phyloP scores from a whole-genome alignment of 2,888 invertebrate genomes.

The Noctua janthina region DNA sequence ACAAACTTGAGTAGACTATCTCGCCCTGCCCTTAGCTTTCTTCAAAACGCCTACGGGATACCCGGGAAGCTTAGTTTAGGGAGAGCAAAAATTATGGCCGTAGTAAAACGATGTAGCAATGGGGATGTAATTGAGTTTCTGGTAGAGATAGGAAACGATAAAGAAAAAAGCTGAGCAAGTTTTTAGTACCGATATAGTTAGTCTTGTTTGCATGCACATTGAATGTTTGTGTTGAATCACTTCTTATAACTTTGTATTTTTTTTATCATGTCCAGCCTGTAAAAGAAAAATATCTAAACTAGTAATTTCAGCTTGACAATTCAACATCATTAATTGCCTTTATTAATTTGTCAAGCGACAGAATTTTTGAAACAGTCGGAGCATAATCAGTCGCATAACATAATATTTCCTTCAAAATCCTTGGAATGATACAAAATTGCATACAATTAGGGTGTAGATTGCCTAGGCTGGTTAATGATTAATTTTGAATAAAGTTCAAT shows the following conservation, averaged over 20 bases:
- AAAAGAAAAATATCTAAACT: neutral
- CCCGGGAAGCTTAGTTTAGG: neutral
- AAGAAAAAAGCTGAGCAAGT: neutral
- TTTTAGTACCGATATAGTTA: neutral
- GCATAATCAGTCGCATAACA: too few species aligned
- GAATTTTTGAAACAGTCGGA: neutral
- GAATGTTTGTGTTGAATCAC: neutral
- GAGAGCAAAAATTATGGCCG: constrained; percentile 4
- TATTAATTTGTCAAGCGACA: neutral
- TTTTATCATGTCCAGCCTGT: neutral
- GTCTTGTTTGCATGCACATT: neutral
- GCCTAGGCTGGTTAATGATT: neutral
- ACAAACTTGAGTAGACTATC: constrained; percentile 4
- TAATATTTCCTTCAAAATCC: neutral
- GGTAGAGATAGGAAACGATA: neutral
- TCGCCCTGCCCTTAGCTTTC: constrained; percentile 7
- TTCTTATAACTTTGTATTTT: neutral
- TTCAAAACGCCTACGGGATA: constrained; percentile 2
- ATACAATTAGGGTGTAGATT: neutral
- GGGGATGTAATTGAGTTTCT: neutral
- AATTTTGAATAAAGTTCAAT: neutral
- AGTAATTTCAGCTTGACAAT: neutral
- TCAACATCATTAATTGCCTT: neutral
- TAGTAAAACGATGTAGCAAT: neutral
- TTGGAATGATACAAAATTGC: neutral